Conservation (phyloP, 2,797 vertebrate species). For the Sylvilagus floridanus region DNA sequence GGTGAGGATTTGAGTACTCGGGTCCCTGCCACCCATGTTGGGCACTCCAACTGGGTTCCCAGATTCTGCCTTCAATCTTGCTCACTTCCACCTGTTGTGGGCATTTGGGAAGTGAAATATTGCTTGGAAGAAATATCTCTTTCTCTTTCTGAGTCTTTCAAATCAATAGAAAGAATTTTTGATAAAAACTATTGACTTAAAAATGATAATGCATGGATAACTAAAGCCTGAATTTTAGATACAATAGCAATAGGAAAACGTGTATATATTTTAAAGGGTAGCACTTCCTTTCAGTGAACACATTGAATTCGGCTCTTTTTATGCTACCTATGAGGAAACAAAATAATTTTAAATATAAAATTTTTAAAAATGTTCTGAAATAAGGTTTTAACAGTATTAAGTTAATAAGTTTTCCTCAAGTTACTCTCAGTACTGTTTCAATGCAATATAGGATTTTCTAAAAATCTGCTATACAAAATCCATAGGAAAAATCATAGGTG, state of each 20-base stretch:
- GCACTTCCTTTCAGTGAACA: not conserved
- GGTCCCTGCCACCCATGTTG: too few relatives aligned
- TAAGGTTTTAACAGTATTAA: not conserved
- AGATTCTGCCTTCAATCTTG: too few relatives aligned
- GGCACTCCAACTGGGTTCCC: too few relatives aligned
- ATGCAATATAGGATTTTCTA: not conserved
- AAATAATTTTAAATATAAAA: not conserved
- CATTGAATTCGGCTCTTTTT: not conserved
- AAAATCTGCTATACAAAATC: not conserved
- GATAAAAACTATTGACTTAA: too few relatives aligned
- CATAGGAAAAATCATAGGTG: not conserved
- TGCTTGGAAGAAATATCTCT: too few relatives aligned
- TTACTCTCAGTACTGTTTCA: constrained; percentile 10
- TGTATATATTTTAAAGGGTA: constrained; percentile 6
- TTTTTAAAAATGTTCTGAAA: not conserved
- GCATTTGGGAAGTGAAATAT: too few relatives aligned
- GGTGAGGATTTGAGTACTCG: too few relatives aligned
- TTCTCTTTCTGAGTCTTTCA: too few relatives aligned
- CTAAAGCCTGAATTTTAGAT: not conserved
- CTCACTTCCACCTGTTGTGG: too few relatives aligned
- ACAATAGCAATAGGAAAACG: constrained; percentile 36
- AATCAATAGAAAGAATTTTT: too few relatives aligned
- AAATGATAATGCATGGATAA: too few relatives aligned
- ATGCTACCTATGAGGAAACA: not conserved
- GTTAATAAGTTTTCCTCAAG: constrained; percentile 12